A percentile compares a stretch with the other conserved stretches of the same genome.
phyloP scores from a whole-genome alignment of 2,888 invertebrate genomes.

The Drosophila barbarae region DNA sequence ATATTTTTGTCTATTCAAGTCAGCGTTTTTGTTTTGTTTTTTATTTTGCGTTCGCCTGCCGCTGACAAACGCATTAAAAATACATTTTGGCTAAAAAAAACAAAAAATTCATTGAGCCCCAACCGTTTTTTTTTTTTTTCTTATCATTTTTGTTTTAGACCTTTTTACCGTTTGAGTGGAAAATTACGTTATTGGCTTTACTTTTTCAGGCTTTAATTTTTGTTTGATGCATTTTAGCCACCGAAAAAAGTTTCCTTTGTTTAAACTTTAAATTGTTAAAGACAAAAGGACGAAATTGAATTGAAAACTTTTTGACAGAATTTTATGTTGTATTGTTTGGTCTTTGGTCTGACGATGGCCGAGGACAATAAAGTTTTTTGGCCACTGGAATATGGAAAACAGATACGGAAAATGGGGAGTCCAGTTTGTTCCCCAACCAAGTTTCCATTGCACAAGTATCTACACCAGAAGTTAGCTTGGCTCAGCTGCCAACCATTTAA shows the following conservation, averaged over 20 bases:
- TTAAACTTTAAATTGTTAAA: slow-evolving; percentile 21
- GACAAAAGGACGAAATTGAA: slow-evolving; percentile 21
- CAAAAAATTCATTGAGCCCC: slow-evolving; percentile 43
- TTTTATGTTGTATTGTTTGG: slow-evolving; percentile 19
- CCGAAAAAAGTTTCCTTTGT: slow-evolving; percentile 40
- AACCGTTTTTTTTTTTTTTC: slow-evolving; percentile 10
- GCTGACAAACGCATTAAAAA: slow-evolving; percentile 66
- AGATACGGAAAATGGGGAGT: background rate
- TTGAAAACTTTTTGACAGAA: slow-evolving; percentile 14
- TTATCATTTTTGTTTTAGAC: slow-evolving; percentile 35
- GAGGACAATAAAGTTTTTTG: background rate
- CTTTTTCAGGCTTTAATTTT: slow-evolving; percentile 44
- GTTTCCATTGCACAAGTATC: background rate
- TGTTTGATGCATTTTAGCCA: slow-evolving; percentile 15
- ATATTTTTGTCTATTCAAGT: slow-evolving; percentile 40
- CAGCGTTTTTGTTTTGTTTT: slow-evolving; percentile 8
- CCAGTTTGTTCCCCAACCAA: background rate
- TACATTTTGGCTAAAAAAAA: slow-evolving; percentile 55
- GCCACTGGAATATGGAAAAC: background rate
- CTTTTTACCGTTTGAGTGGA: slow-evolving; percentile 73
- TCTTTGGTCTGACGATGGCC: background rate
- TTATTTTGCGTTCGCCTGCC: slow-evolving; percentile 34
- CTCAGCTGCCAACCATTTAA: slow-evolving; percentile 22
- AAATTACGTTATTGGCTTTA: slow-evolving; percentile 68
- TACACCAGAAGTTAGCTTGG: background rate